Evolutionary conservation across 2,888 invertebrate species (phyloP).

Genomic region (Globia sparganii): DNA sequence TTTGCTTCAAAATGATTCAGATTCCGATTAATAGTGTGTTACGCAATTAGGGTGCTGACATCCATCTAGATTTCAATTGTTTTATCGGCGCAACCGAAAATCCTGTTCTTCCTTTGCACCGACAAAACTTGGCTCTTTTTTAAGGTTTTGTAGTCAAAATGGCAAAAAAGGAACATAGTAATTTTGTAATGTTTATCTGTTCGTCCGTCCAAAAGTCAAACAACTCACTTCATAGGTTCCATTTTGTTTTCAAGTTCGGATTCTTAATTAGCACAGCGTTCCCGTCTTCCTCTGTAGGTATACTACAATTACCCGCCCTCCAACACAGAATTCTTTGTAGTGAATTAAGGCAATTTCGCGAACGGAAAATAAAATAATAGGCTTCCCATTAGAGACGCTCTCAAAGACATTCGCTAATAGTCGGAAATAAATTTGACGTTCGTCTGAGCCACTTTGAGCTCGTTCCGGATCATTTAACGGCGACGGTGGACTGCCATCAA

Average conservation of each 20-base stretch:
- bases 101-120: background rate
- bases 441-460: constrained; percentile 67
- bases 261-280: background rate
- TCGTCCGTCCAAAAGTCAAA: background rate
- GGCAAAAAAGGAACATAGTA: background rate
- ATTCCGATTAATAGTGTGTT: no score
- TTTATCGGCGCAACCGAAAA: background rate
- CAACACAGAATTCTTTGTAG: constrained; percentile 62
- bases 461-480: constrained; percentile 74
- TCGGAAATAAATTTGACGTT: constrained; percentile 84
- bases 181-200: background rate
- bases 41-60: no score
- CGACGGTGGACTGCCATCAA: constrained; percentile 38
- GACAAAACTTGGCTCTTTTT: background rate
- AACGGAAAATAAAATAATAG: constrained; percentile 88
- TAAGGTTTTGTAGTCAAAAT: background rate
- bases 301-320: constrained; percentile 39
- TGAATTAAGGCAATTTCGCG: constrained; percentile 81
- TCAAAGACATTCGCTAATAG: constrained; percentile 77
- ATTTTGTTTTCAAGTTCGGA: background rate
- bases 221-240: background rate
- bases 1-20: no score
- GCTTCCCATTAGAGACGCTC: constrained; percentile 79
- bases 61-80: background rate
- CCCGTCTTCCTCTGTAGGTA: constrained; percentile 7